Evolutionary conservation across 2,888 invertebrate species (phyloP).

Genomic region (Encarsia formosa): DNA sequence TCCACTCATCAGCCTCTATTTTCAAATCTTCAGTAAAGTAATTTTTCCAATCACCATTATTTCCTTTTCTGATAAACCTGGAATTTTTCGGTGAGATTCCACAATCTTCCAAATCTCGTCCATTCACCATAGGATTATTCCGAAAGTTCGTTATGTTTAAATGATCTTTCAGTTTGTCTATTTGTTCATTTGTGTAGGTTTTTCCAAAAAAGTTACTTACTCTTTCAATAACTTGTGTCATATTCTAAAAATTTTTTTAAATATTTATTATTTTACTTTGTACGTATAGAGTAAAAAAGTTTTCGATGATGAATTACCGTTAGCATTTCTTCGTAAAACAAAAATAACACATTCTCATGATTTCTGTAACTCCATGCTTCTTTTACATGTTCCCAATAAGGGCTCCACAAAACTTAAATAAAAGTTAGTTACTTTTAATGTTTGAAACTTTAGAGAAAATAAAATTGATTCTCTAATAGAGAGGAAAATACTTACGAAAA

Average conservation of each 20-base stretch:
- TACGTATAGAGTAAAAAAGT: too few relatives aligned
- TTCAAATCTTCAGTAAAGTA: constrained; percentile 67
- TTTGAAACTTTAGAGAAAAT: too few relatives aligned
- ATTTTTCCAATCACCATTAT: constrained; percentile 67
- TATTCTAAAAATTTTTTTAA: constrained; percentile 63
- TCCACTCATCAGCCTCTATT: constrained; percentile 66
- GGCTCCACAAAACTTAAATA: constrained; percentile 64
- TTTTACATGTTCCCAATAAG: constrained; percentile 74
- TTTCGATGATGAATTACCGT: too few relatives aligned
- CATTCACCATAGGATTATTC: constrained; percentile 75
- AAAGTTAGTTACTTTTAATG: too few relatives aligned
- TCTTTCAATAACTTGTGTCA: constrained; percentile 57
- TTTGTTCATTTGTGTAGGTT: constrained; percentile 56
- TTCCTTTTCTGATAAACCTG: constrained; percentile 67
- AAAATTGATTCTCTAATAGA: too few relatives aligned
- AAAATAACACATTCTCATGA: constrained; percentile 67
- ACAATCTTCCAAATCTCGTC: constrained; percentile 60
- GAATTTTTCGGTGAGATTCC: constrained; percentile 61
- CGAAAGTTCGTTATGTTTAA: constrained; percentile 79
- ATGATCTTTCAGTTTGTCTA: constrained; percentile 63
- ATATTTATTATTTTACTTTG: too few relatives aligned
- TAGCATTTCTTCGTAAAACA: constrained; percentile 77
- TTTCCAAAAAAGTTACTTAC: constrained; percentile 64
- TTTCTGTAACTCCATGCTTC: constrained; percentile 69
- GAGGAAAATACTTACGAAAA: constrained; percentile 40